Base-by-base conservation (phyloP, 2,113 vertebrate genomes). In the Antennarius striatus region DNA sequence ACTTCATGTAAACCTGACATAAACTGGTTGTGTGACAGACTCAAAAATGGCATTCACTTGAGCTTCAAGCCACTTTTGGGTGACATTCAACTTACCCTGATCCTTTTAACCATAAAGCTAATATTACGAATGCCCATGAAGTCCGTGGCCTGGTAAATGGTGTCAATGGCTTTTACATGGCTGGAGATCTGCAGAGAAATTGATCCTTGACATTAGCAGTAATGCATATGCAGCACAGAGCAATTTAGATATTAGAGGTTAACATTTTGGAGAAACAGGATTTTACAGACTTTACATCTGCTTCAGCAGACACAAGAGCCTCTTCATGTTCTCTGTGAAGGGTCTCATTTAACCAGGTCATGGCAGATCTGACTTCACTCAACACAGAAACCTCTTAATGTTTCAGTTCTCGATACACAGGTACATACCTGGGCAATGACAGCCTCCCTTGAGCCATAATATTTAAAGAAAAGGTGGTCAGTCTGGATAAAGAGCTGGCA, bases 101-200 rank as follows among this genome's bases (percentile, higher is more conserved):
- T 96, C 79, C 97, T 92, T 92, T 99, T 99, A 84, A 99, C 98
- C 96, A 99, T 99, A 88, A 99, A 99, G 89, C 94, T 95, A 91
- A 99, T 98, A 86, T 97, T 96, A 72, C 95, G 92, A 67, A 99
- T 98, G 64, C 97, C 98, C 54, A 93, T 90, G 90, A 99, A 99
- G 89, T 99, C 95, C 45, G 98, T 98, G 72, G 86, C 91, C 90
- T 98, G 95, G 88, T 98, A 99, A 91, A 99, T 96, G 42, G 95
- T 93, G 89, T 98, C 93, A 62, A 99, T 97, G 0, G 98, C 97
- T 89, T 98, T 99, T 12, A 99, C 96, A 0, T 99, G 98, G 86
- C 96, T 98, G 85, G 98, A 98, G 80, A 99, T 99, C 98, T 99
- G 88, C n/a, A 51, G 45, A 56, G 48, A 71, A 51, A 62, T 22